Evolutionary conservation across 1,140 invertebrate genomes (phyloP).

Genomic region (Brachionus koreanus): DNA sequence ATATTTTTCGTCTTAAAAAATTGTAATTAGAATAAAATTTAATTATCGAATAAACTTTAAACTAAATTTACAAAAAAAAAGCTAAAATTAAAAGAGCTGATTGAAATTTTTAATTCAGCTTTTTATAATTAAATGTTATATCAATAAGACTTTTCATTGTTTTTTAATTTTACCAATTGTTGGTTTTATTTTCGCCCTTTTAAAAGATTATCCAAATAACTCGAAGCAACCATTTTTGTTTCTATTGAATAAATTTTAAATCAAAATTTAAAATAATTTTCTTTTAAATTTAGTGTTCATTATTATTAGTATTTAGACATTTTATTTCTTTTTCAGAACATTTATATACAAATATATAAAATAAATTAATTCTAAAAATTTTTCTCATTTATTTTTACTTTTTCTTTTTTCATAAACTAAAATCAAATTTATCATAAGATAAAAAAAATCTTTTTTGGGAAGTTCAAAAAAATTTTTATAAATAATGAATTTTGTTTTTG

Average conservation of each 20-base stretch:
- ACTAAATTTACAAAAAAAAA: neutral
- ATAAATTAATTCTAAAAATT: no score
- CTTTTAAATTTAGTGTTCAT: no score
- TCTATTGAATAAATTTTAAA: neutral
- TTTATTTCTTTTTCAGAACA: no score
- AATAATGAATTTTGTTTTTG: no score
- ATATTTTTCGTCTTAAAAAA: slow-evolving; percentile 16
- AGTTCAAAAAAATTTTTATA: no score
- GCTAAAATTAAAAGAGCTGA: neutral
- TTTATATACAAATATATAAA: no score
- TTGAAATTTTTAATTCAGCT: neutral
- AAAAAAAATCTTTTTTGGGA: no score
- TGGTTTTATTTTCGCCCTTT: slow-evolving; percentile 3
- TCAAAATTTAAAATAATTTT: neutral
- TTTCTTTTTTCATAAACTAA: no score
- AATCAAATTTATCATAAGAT: no score
- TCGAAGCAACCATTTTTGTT: neutral
- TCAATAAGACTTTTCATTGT: neutral
- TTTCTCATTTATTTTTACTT: no score
- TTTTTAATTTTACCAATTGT: neutral
- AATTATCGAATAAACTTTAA: neutral
- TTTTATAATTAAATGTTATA: slow-evolving; percentile 1
- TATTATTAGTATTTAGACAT: no score
- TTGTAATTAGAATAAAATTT: slow-evolving; percentile 37
- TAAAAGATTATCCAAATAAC: neutral